A percentile compares a stretch with the other conserved stretches of the same genome.
Conservation (phyloP, 2,797 vertebrate species). For the Loris lydekkerianus region DNA sequence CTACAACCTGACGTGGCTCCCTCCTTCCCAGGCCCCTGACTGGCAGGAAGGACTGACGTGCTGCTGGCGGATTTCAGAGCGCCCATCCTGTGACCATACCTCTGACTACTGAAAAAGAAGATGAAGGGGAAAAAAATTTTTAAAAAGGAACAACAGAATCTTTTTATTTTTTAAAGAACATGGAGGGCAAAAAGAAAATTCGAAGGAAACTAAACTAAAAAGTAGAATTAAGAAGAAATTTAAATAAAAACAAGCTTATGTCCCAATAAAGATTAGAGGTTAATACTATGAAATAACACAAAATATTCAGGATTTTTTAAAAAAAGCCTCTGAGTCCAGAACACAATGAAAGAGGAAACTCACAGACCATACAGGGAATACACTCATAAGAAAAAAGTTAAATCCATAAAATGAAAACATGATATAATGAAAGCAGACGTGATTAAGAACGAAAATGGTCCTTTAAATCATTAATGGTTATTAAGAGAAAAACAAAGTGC, state of each 20-base stretch:
- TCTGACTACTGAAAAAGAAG: not conserved
- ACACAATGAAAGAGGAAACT: not conserved
- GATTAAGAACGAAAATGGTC: not conserved
- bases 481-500: not conserved
- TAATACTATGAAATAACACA: not conserved
- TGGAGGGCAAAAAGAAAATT: slow-evolving; percentile 6
- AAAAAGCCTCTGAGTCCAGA: not conserved
- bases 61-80: not conserved
- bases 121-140: not conserved
- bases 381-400: not conserved
- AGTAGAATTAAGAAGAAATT: slow-evolving; percentile 49
- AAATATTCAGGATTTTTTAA: not conserved
- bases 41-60: not conserved
- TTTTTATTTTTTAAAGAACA: not conserved
- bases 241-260: slow-evolving; percentile 32
- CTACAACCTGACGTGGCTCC: not conserved
- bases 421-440: not conserved
- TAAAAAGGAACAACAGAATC: not conserved
- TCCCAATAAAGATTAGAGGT: slow-evolving; percentile 26
- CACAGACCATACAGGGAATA: not conserved
- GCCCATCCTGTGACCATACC: not conserved
- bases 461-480: not conserved
- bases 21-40: not conserved
- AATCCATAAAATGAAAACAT: not conserved
- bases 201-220: slow-evolving; percentile 3